Conservation (phyloP, 2,888 invertebrate species). For the Camponotus fellah region DNA sequence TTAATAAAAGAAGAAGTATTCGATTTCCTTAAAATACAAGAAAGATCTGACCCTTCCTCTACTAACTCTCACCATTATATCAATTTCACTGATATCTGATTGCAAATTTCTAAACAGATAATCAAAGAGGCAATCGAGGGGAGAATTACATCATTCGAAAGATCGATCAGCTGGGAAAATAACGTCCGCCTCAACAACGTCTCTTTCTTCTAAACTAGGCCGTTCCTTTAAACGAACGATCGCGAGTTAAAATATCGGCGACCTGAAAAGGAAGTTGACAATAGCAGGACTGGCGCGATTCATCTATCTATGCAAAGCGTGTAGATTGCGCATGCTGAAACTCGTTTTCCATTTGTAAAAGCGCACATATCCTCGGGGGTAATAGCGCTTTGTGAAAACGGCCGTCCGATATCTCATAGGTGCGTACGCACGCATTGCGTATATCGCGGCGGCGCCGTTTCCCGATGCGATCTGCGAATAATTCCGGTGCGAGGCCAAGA, state of each 20-base stretch:
- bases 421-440: conserved; percentile 29
- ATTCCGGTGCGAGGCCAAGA: conserved; percentile 16
- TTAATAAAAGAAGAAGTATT: no score
- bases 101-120: not conserved
- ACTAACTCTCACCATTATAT: not conserved
- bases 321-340: conserved; percentile 21
- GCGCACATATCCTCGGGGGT: conserved; percentile 29
- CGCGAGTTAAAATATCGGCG: conserved; percentile 9
- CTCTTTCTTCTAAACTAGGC: conserved; percentile 1
- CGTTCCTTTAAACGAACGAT: conserved; percentile 21
- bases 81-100: not conserved
- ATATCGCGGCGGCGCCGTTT: conserved; percentile 40
- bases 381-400: conserved; percentile 54
- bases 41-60: not conserved
- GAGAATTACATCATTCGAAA: conserved; percentile 16
- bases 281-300: not conserved
- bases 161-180: not conserved
- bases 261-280: conserved; percentile 4
- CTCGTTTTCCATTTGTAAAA: conserved; percentile 2
- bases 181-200: not conserved
- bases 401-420: conserved; percentile 46
- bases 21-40: not conserved
- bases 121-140: conserved; percentile 12
- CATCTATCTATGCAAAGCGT: conserved; percentile 6
- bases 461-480: conserved; percentile 55